Base-by-base conservation (phyloP, 2,113 vertebrate species). In the Verasper variegatus region DNA sequence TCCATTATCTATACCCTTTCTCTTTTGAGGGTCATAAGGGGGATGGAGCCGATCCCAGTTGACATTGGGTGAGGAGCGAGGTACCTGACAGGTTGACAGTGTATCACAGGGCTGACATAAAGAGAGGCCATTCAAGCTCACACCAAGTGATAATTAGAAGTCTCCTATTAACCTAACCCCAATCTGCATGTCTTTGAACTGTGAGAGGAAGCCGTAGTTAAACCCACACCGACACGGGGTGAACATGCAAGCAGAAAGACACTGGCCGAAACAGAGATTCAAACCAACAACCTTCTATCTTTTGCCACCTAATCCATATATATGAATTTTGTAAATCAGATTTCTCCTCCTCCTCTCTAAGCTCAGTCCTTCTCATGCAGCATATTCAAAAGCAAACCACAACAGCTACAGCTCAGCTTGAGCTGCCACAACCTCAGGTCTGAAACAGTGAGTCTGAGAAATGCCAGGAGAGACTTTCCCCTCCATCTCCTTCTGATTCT, bases 401-500 rank as follows among this genome's bases (percentile, higher is more conserved):
- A 77, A 52, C 8, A 70, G 59, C 56, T 76, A 45, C 68, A 78
- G 65, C 74, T 66, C 71, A 81, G 67, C 59, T 76, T 63, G 31
- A 86, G 68, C 80, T 84, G 76, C 62, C 65, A 71, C 57, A 42
- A 27, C 27, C 54, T 71, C 45, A 68, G 49, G 52, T 64, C 9
- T 45, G 15, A 82, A 63, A 42, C n/a, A 40, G 49, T 42, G 47
- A 51, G 47, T 5, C 15, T 12, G 55, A 77, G 83, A 21, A 71
- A 68, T 56, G 71, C 78, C 68, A 67, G 63, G 60, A 89, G 68
- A 80, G 67, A 83, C 74, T 85, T 85, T 85, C 66, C 77, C 79
- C 78, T 85, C 70, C 76, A 70, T 88, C 76, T 86, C 77, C 86
- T 91, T 86, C 51, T 83, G 40, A 83, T 85, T 45, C 75, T 83